phyloP scores from a whole-genome alignment of 2,888 invertebrate species.

The Cephus pygmeus region DNA sequence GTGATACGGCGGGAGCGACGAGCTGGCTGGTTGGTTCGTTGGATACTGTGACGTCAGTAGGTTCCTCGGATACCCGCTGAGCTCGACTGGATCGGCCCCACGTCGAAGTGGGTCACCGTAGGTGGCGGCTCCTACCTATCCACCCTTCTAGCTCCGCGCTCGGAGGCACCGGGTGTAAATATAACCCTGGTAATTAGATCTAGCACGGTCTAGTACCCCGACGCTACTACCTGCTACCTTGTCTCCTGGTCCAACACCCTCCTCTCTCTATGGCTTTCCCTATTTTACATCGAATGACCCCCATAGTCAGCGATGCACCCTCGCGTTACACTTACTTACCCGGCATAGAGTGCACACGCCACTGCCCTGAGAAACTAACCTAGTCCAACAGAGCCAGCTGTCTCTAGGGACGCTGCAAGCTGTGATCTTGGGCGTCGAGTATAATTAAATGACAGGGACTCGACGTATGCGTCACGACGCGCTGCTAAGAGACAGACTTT shows the following conservation, averaged over 20 bases:
- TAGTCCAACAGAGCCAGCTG: not conserved
- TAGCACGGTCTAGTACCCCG: constrained; percentile 13
- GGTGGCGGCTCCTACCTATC: not conserved
- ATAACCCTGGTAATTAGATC: constrained; percentile 23
- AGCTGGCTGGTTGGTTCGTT: constrained; percentile 22
- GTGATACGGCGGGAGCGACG: constrained; percentile 19
- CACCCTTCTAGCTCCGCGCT: not conserved
- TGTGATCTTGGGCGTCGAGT: not conserved
- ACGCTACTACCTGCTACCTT: not conserved
- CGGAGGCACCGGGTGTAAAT: constrained; percentile 9
- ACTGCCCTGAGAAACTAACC: not conserved
- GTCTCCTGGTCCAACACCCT: constrained; percentile 1
- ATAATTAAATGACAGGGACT: not conserved
- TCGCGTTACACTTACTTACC: not conserved
- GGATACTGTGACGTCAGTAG: constrained; percentile 28
- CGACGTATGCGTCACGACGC: not conserved
- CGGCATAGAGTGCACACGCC: not conserved
- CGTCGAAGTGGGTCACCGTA: constrained; percentile 8
- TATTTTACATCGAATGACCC: not conserved
- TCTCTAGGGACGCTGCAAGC: not conserved
- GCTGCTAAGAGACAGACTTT: not conserved
- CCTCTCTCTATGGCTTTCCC: not conserved
- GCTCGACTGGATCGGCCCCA: constrained; percentile 11
- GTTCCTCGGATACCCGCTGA: constrained; percentile 18
- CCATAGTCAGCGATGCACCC: not conserved